These are phyloP conservation scores for Lepidothrix coronata DNA, from an alignment of 2,113 vertebrate genomes.

Conservation along the genomic window DNA sequence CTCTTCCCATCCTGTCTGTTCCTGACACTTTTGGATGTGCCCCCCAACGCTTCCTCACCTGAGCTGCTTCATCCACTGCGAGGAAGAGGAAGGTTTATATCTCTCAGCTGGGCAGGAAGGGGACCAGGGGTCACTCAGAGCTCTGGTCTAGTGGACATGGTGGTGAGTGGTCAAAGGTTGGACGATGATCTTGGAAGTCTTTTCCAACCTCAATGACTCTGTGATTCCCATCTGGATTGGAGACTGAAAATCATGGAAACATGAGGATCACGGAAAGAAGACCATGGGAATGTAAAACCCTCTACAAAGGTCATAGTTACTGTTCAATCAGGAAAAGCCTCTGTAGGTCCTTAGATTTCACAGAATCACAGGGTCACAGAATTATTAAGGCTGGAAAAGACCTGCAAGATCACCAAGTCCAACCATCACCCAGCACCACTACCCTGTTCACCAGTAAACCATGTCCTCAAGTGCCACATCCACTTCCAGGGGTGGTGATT, in stretches of 20 bases:
- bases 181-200: not conserved
- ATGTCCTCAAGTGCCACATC: not conserved
- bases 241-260: not conserved
- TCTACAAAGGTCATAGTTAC: not conserved
- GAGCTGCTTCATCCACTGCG: not conserved
- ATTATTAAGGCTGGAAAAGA: not conserved
- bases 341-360: not conserved
- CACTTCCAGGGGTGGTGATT: not conserved
- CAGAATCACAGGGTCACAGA: not conserved
- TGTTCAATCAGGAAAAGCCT: not conserved
- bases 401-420: not conserved
- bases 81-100: not conserved
- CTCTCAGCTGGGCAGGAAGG: not conserved
- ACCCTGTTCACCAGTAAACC: not conserved
- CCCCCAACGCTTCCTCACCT: not conserved
- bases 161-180: not conserved
- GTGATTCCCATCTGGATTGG: not conserved
- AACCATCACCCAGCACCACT: not conserved
- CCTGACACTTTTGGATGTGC: not conserved
- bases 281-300: not conserved
- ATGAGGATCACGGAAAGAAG: not conserved
- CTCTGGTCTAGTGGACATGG: not conserved
- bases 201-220: not conserved
- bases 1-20: not conserved
- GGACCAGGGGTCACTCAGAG: not conserved